Evolutionary conservation across 2,888 invertebrate genomes (phyloP).

Genomic region (Rhabditophanes sp.): DNA sequence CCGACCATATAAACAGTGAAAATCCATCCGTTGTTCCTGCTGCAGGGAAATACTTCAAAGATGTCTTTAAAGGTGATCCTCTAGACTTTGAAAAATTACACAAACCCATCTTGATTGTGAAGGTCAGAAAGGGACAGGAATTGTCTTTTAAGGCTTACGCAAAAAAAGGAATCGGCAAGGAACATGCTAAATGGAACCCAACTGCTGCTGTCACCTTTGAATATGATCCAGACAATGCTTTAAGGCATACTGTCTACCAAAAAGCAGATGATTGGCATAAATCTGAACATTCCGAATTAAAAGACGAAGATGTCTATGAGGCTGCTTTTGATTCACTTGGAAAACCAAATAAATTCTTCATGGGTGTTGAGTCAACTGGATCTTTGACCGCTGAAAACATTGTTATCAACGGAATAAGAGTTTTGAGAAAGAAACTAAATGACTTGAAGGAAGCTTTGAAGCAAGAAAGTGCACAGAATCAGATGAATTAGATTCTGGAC

Average conservation of each 20-base stretch:
- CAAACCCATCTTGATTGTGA: slow-evolving; percentile 57
- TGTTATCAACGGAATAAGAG: slow-evolving; percentile 77
- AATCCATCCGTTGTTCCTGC: slow-evolving; percentile 19
- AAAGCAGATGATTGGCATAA: slow-evolving; percentile 51
- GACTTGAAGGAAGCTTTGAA: no score
- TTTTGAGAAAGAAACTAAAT: slow-evolving; percentile 80
- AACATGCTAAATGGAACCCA: slow-evolving; percentile 99
- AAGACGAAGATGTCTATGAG: slow-evolving; percentile 72
- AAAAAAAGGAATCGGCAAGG: slow-evolving; percentile 85
- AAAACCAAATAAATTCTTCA: slow-evolving; percentile 89
- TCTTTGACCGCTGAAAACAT: slow-evolving; percentile 87
- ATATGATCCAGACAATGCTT: slow-evolving; percentile 93
- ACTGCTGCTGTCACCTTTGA: slow-evolving; percentile 95
- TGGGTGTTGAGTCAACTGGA: slow-evolving; percentile 86
- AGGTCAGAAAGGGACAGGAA: slow-evolving; percentile 69
- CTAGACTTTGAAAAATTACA: slow-evolving; percentile 11
- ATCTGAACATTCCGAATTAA: slow-evolving; percentile 57
- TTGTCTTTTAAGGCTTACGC: slow-evolving; percentile 84
- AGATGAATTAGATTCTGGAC: no score
- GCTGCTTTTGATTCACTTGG: slow-evolving; percentile 82
- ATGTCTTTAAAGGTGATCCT: slow-evolving; percentile 10
- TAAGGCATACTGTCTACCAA: slow-evolving; percentile 67
- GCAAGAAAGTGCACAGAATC: no score
- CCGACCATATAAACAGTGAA: slow-evolving; percentile 62
- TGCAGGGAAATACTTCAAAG: slow-evolving; percentile 13